Percentiles rank a stretch among this genome's conserved stretches.
Conservation (phyloP, 2,888 invertebrate genomes). For the Coremacera marginata region DNA sequence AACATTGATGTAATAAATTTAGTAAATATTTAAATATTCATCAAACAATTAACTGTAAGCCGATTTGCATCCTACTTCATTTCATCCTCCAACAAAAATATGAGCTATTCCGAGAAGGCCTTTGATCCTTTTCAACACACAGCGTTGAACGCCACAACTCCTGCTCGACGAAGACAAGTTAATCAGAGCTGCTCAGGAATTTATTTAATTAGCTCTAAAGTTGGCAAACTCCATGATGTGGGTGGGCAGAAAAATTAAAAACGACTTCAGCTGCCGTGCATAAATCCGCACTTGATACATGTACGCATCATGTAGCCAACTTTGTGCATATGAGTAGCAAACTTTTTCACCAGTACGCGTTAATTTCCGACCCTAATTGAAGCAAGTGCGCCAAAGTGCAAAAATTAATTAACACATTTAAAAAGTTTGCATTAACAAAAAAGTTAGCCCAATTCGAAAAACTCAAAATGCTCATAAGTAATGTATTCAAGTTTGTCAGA, state of each 20-base stretch:
- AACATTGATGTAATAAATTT: constrained; percentile 60
- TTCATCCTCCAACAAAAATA: too few species aligned
- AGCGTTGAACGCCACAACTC: constrained; percentile 11
- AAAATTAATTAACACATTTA: constrained; percentile 54
- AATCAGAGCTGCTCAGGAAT: constrained; percentile 33
- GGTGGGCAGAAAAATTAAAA: constrained; percentile 53
- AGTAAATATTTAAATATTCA: constrained; percentile 65
- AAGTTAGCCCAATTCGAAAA: background rate
- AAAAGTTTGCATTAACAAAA: constrained; percentile 50
- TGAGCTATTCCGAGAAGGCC: background rate
- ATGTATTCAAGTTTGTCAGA: too few species aligned
- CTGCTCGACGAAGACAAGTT: constrained; percentile 3
- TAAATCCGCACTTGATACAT: background rate
- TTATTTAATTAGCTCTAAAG: constrained; percentile 31
- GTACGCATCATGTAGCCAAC: background rate
- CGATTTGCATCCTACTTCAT: constrained; percentile 33
- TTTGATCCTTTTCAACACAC: constrained; percentile 18
- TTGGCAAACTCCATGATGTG: background rate
- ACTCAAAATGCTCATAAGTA: background rate
- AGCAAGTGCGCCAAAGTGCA: constrained; percentile 56
- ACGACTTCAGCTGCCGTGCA: background rate
- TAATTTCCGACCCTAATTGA: constrained; percentile 62
- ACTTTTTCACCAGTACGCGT: constrained; percentile 51
- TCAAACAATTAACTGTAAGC: constrained; percentile 65
- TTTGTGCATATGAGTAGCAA: constrained; percentile 34